Evolutionary conservation across 2,797 vertebrate genomes (phyloP), one percentile per base, ranked within the genome.

Genomic region (Peromyscus eremicus): DNA sequence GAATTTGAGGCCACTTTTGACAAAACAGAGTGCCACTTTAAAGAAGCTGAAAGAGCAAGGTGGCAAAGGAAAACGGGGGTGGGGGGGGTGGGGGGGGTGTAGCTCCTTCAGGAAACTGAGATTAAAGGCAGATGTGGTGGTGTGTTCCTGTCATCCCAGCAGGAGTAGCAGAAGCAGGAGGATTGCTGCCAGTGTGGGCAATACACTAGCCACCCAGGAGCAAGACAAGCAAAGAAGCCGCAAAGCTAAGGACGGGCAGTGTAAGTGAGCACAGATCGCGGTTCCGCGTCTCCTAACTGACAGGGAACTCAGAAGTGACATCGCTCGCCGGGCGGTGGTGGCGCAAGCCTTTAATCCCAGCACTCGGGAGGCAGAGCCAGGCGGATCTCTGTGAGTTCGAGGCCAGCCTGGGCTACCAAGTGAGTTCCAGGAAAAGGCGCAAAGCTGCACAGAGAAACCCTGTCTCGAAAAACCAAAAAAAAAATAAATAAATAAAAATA

Each of bases 21-120:
- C 40, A 80, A 94, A 90, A 79, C 16, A 85, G 14, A 55, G 88
- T 52, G 23, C 14, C 32, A 49, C 75, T 62, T 37, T 52, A 55
- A 37, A 66, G 92, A 85, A 1, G 11, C 79, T 70, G 62, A 95
- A 92, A 91, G 46, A 81, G 62, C 19, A 91, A 89, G 55, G 13
- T 76, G n/a, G 71, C 5, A 49, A 83, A n/a, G 43, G 21, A 46
- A 68, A 52, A 1, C 0, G 32, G 6, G 6, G 40, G n/a, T n/a
- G 40, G 40, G 4, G 40, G 40, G 40, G 40, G 5, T 70, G 49
- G 14, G 52, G 52, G 14, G 52, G 52, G 49, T 37, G 32, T 37
- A n/a, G 64, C 21, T 86, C 11, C 6, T 25, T 25, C 32, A 25
- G 64, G 46, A 68, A 68, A 85, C 11, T 34, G 32, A 27, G 55